Evolutionary conservation across 2,888 invertebrate genomes (phyloP).

Genomic region (Nephrotoma flavescens): DNA sequence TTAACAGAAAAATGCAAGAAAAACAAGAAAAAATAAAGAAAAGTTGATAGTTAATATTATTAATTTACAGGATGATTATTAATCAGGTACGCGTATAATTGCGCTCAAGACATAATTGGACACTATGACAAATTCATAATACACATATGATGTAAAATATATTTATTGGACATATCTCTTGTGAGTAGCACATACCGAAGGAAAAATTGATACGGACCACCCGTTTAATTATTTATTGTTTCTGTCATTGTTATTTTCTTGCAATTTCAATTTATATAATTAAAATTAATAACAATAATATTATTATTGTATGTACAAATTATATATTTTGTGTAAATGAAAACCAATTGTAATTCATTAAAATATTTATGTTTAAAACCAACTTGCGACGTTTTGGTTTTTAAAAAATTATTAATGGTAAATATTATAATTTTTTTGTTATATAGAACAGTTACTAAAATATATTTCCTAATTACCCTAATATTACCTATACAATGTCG

Average conservation of each 20-base stretch:
- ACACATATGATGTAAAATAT: too few relatives aligned
- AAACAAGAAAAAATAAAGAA: not conserved
- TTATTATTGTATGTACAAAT: not conserved
- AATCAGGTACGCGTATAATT: too few relatives aligned
- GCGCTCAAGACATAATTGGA: not conserved
- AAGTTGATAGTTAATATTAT: not conserved
- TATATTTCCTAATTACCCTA: not conserved
- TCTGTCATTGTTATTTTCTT: not conserved
- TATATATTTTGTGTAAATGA: not conserved
- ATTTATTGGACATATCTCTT: too few relatives aligned
- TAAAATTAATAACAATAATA: not conserved
- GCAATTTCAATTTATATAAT: not conserved
- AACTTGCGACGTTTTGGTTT: not conserved
- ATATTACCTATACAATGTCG: not conserved
- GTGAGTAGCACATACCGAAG: too few relatives aligned
- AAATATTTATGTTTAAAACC: not conserved
- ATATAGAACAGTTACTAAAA: not conserved
- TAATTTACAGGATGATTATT: not conserved
- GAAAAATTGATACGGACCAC: not conserved
- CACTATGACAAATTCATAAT: not conserved
- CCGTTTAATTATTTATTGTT: not conserved
- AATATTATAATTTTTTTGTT: not conserved
- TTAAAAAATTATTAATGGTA: not conserved
- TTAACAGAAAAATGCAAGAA: not conserved
- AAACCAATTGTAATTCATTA: not conserved